Conservation (phyloP, 2,797 vertebrate genomes). For the Yasuhikotakia modesta region DNA sequence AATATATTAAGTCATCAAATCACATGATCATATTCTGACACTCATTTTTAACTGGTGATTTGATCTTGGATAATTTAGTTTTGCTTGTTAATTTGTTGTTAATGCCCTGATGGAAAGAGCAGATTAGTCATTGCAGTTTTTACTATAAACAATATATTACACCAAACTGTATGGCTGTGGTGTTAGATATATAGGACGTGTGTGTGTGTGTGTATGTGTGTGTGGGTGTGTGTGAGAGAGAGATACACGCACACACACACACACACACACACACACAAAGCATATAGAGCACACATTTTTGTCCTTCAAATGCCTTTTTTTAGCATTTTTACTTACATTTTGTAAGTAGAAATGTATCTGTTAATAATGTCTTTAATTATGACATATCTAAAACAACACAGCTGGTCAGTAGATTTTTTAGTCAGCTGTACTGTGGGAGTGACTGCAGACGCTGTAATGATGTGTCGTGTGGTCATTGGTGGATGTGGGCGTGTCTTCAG, state of each 20-base stretch:
- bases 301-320: no score
- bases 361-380: no score
- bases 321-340: no score
- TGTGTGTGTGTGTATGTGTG: no score
- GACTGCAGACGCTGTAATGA: not conserved
- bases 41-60: constrained; percentile 20
- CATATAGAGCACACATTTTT: no score
- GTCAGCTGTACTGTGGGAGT: not conserved
- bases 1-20: not conserved
- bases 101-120: constrained; percentile 19
- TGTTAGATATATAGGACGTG: no score
- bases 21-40: not conserved
- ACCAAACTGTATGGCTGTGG: no score
- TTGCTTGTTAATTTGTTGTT: constrained; percentile 9
- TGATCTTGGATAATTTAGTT: not conserved
- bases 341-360: no score
- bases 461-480: constrained; percentile 29
- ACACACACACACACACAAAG: no score
- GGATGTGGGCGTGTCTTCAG: constrained; percentile 61
- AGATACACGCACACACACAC: no score
- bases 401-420: not conserved
- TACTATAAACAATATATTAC: not conserved
- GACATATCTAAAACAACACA: no score
- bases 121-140: not conserved
- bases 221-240: no score